Conservation (phyloP, 1,140 invertebrate species). For the Sitophilus oryzae region DNA sequence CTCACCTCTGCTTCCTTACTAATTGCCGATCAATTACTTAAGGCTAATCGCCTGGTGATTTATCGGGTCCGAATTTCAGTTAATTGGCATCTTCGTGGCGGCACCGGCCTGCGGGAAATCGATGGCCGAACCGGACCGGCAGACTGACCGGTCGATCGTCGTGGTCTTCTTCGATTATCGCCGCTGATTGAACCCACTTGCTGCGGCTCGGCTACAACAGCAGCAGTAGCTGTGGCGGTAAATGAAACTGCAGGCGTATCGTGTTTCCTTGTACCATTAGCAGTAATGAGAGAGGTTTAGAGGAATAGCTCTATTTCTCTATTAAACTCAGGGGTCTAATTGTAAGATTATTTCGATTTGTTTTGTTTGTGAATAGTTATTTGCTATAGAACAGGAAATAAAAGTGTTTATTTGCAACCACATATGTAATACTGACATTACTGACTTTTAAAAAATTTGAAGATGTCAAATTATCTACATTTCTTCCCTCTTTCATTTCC, state of each 20-base stretch:
- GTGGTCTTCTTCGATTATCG: conserved; percentile 31
- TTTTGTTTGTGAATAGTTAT: no score
- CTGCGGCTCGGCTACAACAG: conserved; percentile 21
- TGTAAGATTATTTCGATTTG: no score
- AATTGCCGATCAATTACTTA: background rate
- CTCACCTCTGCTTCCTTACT: no score
- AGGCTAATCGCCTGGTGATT: background rate
- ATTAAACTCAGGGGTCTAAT: no score
- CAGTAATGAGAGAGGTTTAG: background rate
- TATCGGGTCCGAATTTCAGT: background rate
- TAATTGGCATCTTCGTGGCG: background rate
- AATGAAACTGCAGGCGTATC: background rate
- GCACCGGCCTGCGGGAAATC: conserved; percentile 4
- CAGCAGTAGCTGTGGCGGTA: background rate
- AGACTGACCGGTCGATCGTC: conserved; percentile 24
- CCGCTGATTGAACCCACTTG: conserved; percentile 34
- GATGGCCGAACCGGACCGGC: conserved; percentile 31
- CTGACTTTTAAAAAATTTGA: no score
- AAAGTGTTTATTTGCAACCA: no score
- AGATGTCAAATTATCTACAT: no score
- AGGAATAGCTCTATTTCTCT: no score
- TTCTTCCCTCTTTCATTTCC: no score
- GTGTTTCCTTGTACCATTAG: background rate
- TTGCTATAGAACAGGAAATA: no score
- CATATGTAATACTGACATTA: no score